Conservation (phyloP, 37 sponge, comb jelly and placozoan species). For the Oscarella lobularis region DNA sequence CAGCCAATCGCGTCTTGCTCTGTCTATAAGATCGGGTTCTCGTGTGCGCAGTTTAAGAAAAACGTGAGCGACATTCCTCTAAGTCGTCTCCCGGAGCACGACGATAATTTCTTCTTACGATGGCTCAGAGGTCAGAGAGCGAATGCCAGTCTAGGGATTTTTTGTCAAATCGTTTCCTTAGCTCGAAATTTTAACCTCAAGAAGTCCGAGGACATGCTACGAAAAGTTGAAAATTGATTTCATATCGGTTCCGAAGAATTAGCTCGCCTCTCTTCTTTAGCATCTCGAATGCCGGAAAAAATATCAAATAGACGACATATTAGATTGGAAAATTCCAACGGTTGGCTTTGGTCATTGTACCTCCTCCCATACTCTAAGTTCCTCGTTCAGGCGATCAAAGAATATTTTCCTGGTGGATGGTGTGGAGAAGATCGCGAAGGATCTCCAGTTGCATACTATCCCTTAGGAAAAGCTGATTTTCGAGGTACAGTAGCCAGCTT, state of each 20-base stretch:
- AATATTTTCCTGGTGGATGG: not conserved
- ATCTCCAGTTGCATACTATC: not conserved
- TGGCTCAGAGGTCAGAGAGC: not conserved
- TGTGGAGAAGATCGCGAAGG: not conserved
- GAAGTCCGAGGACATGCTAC: not conserved
- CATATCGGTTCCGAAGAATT: not conserved
- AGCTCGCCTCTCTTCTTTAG: not conserved
- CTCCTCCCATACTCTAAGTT: no score
- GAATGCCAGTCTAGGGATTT: not conserved
- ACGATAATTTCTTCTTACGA: not conserved
- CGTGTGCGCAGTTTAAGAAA: not conserved
- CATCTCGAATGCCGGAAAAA: not conserved
- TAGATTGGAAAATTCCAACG: not conserved
- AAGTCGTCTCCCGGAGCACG: not conserved
- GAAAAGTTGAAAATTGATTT: no score
- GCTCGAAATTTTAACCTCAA: not conserved
- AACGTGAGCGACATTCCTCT: not conserved
- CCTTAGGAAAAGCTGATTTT: not conserved
- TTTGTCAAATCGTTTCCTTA: not conserved
- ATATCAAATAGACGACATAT: not conserved
- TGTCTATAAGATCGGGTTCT: no score
- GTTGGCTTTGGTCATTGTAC: no score
- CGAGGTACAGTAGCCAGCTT: not conserved
- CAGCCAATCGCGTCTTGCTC: no score
- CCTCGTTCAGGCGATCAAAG: no score